These are phyloP conservation scores for Neocrepidodera transversa DNA, from an alignment of 2,888 invertebrate species.

Conservation along the genomic window DNA sequence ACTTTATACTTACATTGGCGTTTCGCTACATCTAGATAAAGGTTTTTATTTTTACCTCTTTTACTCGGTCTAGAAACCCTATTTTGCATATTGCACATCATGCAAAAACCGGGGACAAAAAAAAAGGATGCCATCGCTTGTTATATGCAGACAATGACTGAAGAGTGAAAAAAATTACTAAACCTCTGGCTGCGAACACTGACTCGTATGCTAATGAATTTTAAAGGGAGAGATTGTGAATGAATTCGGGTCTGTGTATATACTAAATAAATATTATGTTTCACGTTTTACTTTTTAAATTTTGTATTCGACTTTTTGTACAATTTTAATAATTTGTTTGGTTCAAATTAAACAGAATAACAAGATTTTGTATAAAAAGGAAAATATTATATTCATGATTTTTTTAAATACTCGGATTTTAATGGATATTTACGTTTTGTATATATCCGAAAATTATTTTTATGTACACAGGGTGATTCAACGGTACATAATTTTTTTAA, in stretches of 20 bases:
- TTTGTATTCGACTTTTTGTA: no score
- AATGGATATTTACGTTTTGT: no score
- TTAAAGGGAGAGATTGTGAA: conserved; percentile 8
- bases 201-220: conserved; percentile 17
- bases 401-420: no score
- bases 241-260: not conserved
- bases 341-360: no score
- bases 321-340: no score
- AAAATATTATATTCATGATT: no score
- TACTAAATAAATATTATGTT: not conserved
- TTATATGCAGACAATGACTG: conserved; percentile 16
- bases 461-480: no score
- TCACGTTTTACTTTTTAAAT: no score
- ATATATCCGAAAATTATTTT: no score
- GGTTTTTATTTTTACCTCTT: conserved; percentile 18
- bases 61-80: conserved; percentile 13
- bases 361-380: no score
- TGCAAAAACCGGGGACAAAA: conserved; percentile 18
- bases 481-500: no score
- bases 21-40: conserved; percentile 22
- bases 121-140: conserved; percentile 20
- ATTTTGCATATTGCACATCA: conserved; percentile 28
- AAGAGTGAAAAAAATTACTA: conserved; percentile 19
- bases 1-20: conserved; percentile 21
- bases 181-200: conserved; percentile 11